Base-by-base conservation (phyloP, 1,140 invertebrate species). In the Zelostemma sp. region DNA sequence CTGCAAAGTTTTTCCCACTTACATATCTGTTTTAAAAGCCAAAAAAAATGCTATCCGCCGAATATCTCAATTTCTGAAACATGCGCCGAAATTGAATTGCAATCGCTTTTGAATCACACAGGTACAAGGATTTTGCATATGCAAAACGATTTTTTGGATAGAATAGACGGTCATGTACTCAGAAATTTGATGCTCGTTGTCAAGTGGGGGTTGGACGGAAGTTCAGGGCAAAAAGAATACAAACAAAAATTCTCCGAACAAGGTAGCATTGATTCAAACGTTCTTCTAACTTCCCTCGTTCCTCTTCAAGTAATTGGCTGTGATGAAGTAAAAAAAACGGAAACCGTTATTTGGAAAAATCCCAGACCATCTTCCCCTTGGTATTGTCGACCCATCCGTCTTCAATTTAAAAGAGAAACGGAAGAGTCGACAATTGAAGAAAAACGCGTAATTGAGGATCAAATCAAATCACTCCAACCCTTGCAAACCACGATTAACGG, bases 291-390 rank as follows among this genome's bases (percentile, higher is more conserved):
- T 38, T 62, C 59, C 12, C 46, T 64, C 38, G 53, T 64, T 15
- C 54, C 53, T 19, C 28, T 57, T 12, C 61, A 57, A 57, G 3
- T 64, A 19, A 35, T 50, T 6, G 55, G 33, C 55, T 6, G 17
- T 18, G 17, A 35, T 55, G 45, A 33, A 28, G 55, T 17, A 38
- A 48, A 15, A 48, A 49, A 58, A 50, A 41, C 57, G 47, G 41
- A 58, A 31, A 25, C 46, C 40, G 16, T 65, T 16, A 6, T 54
- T 47, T 65, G 54, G 62, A 58, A 57, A 58, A 65, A 65, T 65
- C 47, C 62, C 31, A 38, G 55, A 65, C 62, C 62, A 18, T 65
- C 62, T 11, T 65, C 62, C 40, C 55, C 55, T 45, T 47, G 62
- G n/a, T 65, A 53, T 21, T 65, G 62, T 25, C 28, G 48, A 9